Evolutionary conservation across 2,113 vertebrate genomes (phyloP), one percentile per base, ranked within the genome.

Genomic region (Indicator maculatus): DNA sequence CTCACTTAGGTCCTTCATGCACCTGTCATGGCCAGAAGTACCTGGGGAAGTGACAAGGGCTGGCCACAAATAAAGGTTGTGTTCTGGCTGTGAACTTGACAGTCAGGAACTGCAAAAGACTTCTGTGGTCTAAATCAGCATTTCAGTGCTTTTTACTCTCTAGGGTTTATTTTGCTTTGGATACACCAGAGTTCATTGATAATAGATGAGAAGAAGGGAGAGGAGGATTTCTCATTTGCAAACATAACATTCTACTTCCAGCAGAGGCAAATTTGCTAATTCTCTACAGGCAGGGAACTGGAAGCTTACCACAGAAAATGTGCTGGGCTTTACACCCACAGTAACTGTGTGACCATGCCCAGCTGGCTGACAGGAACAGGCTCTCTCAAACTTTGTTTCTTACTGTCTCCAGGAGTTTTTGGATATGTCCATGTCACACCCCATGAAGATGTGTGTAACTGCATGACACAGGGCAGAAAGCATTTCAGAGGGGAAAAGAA

Each of bases 1-100:
- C 53, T 56, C 2, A 1, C 20, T 30, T 7, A 11, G 23, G 30
- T 47, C 19, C 19, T 31, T 17, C 0, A 0, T 0, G 0, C 1
- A 1, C 6, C 3, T 7, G 0, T 28, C 17, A 4, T 11, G 9
- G 4, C 24, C 76, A 67, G 41, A 75, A 66, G 71, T 30, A 44
- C 58, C 82, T 73, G 47, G 23, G 90, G 91, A 96, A 92, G 76
- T 84, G 70, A 83, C 6, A 13, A 85, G 59, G 19, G 44, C 44
- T 83, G 44, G 39, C 55, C 6, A 0, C 93, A 85, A 87, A 45
- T 16, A 61, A 1, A 82, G 24, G 13, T n/a, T 33, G 55, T 67
- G 76, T 92, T 59, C 83, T 18, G 3, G 61, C 82, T 83, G 81
- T 94, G 89, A 97, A 93, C 89, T 66, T n/a, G 20, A 26, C 30